A percentile compares a stretch with the other conserved stretches of the same genome.
These are phyloP conservation scores for Drosophila prolongata DNA, from an alignment of 2,888 invertebrate genomes.

Conservation along the genomic window DNA sequence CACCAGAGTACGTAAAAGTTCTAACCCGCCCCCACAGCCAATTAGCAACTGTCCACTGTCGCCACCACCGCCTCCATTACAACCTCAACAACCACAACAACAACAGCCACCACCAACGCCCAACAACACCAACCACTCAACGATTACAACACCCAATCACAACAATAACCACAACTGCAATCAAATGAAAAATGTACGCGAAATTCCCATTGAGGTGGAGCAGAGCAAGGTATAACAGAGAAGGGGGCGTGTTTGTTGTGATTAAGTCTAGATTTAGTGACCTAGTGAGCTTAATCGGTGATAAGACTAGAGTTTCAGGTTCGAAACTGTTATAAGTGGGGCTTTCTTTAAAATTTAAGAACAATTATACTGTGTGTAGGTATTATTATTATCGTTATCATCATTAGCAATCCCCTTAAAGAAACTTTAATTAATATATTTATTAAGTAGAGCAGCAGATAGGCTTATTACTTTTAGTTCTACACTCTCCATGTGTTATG, in stretches of 20 bases:
- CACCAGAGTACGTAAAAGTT: slow-evolving; percentile 81
- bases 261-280: slow-evolving; percentile 1
- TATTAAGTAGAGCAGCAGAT: too few relatives aligned
- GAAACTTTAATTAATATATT: too few relatives aligned
- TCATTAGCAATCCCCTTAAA: too few relatives aligned
- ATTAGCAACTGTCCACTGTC: slow-evolving; percentile 55
- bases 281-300: neutral
- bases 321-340: neutral
- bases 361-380: neutral
- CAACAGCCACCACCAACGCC: slow-evolving; percentile 29
- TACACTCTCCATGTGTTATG: neutral
- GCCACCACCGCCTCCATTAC: slow-evolving; percentile 53
- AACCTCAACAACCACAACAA: slow-evolving; percentile 31
- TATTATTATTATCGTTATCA: too few relatives aligned
- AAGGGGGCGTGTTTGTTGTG: neutral
- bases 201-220: slow-evolving; percentile 84
- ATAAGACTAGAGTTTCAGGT: neutral
- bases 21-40: slow-evolving; percentile 76
- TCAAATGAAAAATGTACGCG: slow-evolving; percentile 77
- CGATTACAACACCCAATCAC: slow-evolving; percentile 55
- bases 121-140: slow-evolving; percentile 39
- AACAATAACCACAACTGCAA: slow-evolving; percentile 62
- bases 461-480: too few relatives aligned
- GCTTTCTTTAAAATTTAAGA: neutral
- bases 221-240: slow-evolving; percentile 81